These are phyloP conservation scores for Chaetodon trifascialis DNA, from an alignment of 2,113 vertebrate genomes.

Conservation along the genomic window DNA sequence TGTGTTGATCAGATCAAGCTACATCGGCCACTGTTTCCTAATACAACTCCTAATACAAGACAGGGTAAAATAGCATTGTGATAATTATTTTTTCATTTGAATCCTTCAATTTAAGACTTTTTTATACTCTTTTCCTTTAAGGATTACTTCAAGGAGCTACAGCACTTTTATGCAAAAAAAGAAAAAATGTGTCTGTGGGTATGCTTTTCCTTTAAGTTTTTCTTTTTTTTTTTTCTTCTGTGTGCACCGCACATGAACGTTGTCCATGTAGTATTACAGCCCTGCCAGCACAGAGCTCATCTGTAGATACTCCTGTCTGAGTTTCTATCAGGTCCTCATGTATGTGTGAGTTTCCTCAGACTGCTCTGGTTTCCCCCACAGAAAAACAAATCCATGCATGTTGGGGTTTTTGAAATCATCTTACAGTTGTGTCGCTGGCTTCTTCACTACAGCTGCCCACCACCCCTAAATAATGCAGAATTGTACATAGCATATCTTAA, in stretches of 20 bases:
- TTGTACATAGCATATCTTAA: neutral
- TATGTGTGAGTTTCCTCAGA: constrained; percentile 21
- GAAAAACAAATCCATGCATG: neutral
- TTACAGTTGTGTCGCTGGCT: neutral
- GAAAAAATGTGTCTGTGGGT: neutral
- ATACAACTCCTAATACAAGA: constrained; percentile 2
- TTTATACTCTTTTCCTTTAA: neutral
- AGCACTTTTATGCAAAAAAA: neutral
- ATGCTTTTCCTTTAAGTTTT: neutral
- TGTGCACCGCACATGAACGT: neutral
- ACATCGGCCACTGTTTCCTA: neutral
- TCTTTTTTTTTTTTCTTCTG: neutral
- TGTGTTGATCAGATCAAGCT: constrained; percentile 18
- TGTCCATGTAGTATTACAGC: neutral
- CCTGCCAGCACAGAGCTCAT: constrained; percentile 2
- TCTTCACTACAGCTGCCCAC: neutral
- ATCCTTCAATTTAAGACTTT: neutral
- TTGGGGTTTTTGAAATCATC: neutral
- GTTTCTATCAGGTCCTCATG: constrained; percentile 13
- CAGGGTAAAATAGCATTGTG: neutral
- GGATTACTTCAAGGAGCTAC: neutral
- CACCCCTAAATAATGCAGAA: neutral
- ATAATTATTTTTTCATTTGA: neutral
- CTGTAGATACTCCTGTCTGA: constrained; percentile 1
- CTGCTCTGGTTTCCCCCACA: neutral